phyloP scores from a whole-genome alignment of 2,797 vertebrate genomes.

The Manis crassicaudata region DNA sequence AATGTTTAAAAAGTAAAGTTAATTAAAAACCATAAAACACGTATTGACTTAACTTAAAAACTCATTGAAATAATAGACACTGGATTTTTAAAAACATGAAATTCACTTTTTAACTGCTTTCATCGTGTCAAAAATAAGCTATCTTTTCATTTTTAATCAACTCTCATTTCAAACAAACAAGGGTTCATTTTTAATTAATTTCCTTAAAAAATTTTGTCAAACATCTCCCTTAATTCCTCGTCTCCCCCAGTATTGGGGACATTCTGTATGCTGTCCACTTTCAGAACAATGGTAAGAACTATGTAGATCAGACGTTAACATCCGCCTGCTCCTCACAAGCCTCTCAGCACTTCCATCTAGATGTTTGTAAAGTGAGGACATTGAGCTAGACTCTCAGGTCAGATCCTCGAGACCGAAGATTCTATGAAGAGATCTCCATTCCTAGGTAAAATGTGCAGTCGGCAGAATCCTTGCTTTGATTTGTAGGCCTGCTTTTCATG shows the following conservation, averaged over 20 bases:
- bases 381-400: neutral
- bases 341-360: neutral
- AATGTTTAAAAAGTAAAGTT: conserved; percentile 56
- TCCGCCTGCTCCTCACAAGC: neutral
- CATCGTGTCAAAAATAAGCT: conserved; percentile 60
- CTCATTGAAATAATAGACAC: conserved; percentile 57
- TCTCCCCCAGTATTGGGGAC: neutral
- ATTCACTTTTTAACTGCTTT: conserved; percentile 56
- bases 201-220: conserved; percentile 15
- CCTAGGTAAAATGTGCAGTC: neutral
- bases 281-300: conserved; percentile 11
- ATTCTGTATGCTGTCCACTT: neutral
- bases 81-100: conserved; percentile 46
- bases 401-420: neutral
- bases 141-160: conserved; percentile 66
- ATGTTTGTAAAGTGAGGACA: neutral
- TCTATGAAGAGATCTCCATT: neutral
- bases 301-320: neutral
- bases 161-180: conserved; percentile 38
- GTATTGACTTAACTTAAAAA: conserved; percentile 67
- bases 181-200: conserved; percentile 63
- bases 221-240: neutral
- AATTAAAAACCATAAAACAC: conserved; percentile 73
- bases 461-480: conserved; percentile 52
- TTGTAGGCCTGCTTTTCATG: conserved; percentile 25